Conservation (phyloP, 2,113 vertebrate genomes). For the Hipposideros armiger region DNA sequence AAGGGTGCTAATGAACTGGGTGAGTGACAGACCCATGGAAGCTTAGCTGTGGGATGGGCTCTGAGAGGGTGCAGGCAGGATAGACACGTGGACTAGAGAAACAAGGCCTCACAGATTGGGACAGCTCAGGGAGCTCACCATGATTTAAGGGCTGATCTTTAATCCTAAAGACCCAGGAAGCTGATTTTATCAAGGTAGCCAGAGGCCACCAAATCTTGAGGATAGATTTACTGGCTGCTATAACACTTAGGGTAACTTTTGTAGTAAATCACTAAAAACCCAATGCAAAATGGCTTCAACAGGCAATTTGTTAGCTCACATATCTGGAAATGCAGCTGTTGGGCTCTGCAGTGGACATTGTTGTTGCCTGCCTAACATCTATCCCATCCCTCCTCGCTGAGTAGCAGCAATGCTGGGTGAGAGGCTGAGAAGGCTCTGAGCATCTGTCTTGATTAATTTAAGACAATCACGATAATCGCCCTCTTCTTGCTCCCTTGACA, state of each 20-base stretch:
- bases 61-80: not conserved
- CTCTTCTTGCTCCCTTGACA: not conserved
- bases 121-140: not conserved
- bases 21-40: not conserved
- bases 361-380: not conserved
- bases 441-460: not conserved
- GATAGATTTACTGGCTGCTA: not conserved
- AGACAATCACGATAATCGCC: not conserved
- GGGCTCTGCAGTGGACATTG: not conserved
- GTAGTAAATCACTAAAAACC: not conserved
- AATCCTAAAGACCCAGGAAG: not conserved
- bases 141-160: not conserved
- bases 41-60: not conserved
- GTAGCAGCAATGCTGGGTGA: not conserved
- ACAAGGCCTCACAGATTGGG: not conserved
- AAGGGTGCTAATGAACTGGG: not conserved
- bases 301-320: not conserved
- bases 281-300: slow-evolving; percentile 12
- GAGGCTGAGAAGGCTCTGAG: not conserved
- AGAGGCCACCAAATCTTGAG: not conserved
- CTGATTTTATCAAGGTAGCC: not conserved
- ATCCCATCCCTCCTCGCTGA: not conserved
- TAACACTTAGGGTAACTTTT: not conserved
- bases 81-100: not conserved
- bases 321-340: not conserved